Evolutionary conservation across 2,888 invertebrate genomes (phyloP), one percentile per base, ranked within the genome.

Genomic region (Lithophane socia): DNA sequence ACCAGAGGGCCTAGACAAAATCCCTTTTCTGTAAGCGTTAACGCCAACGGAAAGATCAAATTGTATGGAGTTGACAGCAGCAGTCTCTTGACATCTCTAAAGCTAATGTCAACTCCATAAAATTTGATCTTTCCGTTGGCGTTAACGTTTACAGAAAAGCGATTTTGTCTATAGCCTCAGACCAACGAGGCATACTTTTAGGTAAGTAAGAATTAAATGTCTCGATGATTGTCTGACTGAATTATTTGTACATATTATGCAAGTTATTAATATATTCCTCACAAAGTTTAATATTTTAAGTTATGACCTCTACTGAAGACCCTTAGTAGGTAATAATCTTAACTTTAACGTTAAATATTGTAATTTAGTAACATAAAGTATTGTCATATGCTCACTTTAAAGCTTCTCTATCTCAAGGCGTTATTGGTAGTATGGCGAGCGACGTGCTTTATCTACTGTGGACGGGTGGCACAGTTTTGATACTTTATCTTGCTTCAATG

Each of bases 401-500:
- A 76, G 61, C 58, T 60, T 84, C 66, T 77, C 37, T 67, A 66
- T 70, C 66, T 63, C 75, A 68, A 79, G 72, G 60, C 60, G 70
- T 79, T 77, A 80, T 83, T 86, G 80, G 75, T 66, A 67, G 71
- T 71, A 64, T 70, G 66, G 77, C 63, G 54, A 58, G 72, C 67
- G 68, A 81, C 73, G 87, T 79, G 76, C 73, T 85, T 73, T 79
- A 81, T 86, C 78, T 77, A 18, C 49, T 66, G 29, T 56, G 12
- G 18, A 3, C 0, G 42, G 44, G 13, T 29, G 1, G 24, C 66
- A 47, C 13, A 0, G 56, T 81, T 47, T 85, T 79, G 87, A 75
- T 86, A 81, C 73, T 86, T 77, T 73, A 9, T 12, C 2, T n/a
- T 21, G 16, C 1, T 47, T 47, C 0, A 73, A 9, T 44, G 1